Conservation (phyloP, 2,113 vertebrate species). For the Triplophysa tibetana region DNA sequence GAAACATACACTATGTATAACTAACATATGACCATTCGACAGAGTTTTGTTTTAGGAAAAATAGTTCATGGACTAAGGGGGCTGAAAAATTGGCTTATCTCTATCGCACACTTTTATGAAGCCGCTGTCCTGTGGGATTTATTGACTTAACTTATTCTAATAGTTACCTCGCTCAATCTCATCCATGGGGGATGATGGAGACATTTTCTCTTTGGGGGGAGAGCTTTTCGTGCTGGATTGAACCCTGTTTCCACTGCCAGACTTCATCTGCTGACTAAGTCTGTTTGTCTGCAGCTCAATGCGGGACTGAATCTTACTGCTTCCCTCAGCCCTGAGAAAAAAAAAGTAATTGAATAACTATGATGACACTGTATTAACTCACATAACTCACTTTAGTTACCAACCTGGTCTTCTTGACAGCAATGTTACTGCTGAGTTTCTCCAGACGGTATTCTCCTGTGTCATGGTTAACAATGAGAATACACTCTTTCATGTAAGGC, state of each 20-base stretch:
- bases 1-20: background rate
- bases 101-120: background rate
- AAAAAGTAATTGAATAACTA: background rate
- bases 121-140: background rate
- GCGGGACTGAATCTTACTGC: constrained; percentile 91
- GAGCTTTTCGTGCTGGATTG: constrained; percentile 77
- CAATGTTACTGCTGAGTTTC: constrained; percentile 97
- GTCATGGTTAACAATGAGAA: constrained; percentile 98
- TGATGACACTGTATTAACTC: background rate
- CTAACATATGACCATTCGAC: too few species aligned
- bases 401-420: constrained; percentile 96
- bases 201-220: constrained; percentile 80
- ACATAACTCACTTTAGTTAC: background rate
- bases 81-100: too few species aligned
- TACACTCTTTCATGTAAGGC: constrained; percentile 95
- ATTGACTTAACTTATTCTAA: background rate
- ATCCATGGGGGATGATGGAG: constrained; percentile 86
- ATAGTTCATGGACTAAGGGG: too few species aligned
- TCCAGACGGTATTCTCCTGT: constrained; percentile 97
- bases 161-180: constrained; percentile 92
- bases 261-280: constrained; percentile 78
- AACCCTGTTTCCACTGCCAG: constrained; percentile 72
- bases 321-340: constrained; percentile 86
- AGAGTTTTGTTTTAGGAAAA: too few species aligned
- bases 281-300: constrained; percentile 77